Evolutionary conservation across 2,113 vertebrate species (phyloP).

Genomic region (Mustela nigripes): DNA sequence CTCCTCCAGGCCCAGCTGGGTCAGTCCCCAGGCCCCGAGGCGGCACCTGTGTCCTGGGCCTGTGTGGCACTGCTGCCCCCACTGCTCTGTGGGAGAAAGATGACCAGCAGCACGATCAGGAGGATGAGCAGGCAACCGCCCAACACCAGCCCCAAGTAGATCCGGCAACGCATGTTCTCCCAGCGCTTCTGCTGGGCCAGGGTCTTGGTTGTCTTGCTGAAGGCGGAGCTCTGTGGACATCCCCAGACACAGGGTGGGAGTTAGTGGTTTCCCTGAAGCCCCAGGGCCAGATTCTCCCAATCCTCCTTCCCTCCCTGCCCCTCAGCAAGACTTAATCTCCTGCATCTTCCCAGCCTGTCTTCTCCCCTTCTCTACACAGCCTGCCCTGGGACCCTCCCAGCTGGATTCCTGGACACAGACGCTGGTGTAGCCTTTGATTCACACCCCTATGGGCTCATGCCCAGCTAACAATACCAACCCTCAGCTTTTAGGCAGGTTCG

Average conservation of each 20-base stretch:
- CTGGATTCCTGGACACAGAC: constrained; percentile 32
- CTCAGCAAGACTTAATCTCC: background rate
- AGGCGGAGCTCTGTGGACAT: constrained; percentile 78
- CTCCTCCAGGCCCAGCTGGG: background rate
- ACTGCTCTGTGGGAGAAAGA: background rate
- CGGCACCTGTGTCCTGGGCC: background rate
- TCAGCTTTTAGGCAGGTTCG: background rate
- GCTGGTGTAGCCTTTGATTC: background rate
- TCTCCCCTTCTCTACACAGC: background rate
- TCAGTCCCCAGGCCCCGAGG: constrained; percentile 39
- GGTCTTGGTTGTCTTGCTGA: constrained; percentile 82
- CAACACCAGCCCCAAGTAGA: constrained; percentile 66
- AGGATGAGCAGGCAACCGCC: background rate
- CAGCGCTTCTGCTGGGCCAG: constrained; percentile 79
- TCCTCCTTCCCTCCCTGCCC: background rate
- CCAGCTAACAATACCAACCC: background rate
- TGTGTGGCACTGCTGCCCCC: background rate
- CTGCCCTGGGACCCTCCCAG: background rate
- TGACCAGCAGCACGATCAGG: constrained; percentile 69
- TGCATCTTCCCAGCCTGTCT: background rate
- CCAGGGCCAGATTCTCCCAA: background rate
- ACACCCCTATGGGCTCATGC: background rate
- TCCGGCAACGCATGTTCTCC: constrained; percentile 78
- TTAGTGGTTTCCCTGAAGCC: background rate
- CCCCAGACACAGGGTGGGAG: constrained; percentile 4